A percentile compares a stretch with the other conserved stretches of the same genome.
phyloP scores from a whole-genome alignment of 2,797 vertebrate genomes.

The Catharus ustulatus region DNA sequence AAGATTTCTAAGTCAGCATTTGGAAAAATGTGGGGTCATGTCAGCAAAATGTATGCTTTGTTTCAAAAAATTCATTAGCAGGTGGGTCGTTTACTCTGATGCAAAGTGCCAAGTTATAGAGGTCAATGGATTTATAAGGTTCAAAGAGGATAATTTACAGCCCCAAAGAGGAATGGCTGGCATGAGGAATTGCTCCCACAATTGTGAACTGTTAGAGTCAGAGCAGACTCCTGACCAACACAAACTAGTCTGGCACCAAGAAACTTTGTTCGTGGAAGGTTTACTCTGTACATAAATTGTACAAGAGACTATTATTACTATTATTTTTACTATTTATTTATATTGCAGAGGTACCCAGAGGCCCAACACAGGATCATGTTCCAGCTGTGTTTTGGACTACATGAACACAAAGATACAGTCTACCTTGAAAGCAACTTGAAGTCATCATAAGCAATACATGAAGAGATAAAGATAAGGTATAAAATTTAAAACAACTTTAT shows the following conservation, averaged over 20 bases:
- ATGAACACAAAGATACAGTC: background rate
- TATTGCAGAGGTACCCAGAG: background rate
- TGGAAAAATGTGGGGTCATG: conserved; percentile 12
- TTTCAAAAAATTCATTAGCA: conserved; percentile 62
- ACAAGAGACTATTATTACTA: background rate
- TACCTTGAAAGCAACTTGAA: background rate
- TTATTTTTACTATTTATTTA: conserved; percentile 2
- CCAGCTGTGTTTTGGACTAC: background rate
- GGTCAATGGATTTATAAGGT: conserved; percentile 59
- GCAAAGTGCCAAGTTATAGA: conserved; percentile 40
- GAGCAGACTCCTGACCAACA: background rate
- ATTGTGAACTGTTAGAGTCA: background rate
- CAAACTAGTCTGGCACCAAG: conserved; percentile 24
- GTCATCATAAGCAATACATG: background rate
- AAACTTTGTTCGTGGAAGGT: background rate
- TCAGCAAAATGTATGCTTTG: conserved; percentile 32
- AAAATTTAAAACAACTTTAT: background rate
- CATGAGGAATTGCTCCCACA: background rate
- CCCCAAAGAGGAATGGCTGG: background rate
- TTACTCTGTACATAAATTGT: background rate
- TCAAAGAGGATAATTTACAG: conserved; percentile 52
- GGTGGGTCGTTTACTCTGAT: conserved; percentile 45
- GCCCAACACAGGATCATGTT: background rate
- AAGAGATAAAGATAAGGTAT: background rate
- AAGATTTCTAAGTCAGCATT: conserved; percentile 27